These are phyloP conservation scores for Phaethornis superciliosus DNA, from an alignment of 2,113 vertebrate species.

Conservation along the genomic window DNA sequence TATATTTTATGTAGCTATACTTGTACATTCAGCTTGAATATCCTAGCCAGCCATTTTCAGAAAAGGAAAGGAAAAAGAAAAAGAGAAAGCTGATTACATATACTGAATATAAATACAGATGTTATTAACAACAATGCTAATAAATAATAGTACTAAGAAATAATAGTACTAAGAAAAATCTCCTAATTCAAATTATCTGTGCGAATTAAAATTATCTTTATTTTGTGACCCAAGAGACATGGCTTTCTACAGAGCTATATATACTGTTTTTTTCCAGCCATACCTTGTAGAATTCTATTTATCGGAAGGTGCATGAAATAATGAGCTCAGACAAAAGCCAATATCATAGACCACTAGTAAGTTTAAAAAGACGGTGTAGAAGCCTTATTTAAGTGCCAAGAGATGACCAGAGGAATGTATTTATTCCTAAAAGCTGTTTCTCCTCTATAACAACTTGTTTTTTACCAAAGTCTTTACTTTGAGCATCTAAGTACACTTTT, in stretches of 20 bases:
- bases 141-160: neutral
- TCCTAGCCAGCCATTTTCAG: conserved; percentile 69
- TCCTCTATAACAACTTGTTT: neutral
- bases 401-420: neutral
- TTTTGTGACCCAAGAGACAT: neutral
- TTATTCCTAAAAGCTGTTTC: neutral
- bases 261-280: neutral
- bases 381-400: neutral
- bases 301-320: neutral
- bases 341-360: neutral
- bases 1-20: conserved; percentile 60
- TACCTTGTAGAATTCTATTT: neutral
- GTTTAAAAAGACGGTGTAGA: neutral
- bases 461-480: neutral
- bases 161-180: neutral
- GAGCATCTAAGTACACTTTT: neutral
- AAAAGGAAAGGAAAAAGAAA: conserved; percentile 63
- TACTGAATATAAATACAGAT: conserved; percentile 36
- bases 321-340: neutral
- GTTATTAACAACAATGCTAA: conserved; percentile 12
- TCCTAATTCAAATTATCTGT: neutral
- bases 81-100: conserved; percentile 65
- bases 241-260: neutral
- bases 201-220: neutral
- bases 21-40: conserved; percentile 65